A percentile compares a stretch with the other conserved stretches of the same genome.
Evolutionary conservation across 2,113 vertebrate species (phyloP).

Genomic region (Chaenogobius annularis): DNA sequence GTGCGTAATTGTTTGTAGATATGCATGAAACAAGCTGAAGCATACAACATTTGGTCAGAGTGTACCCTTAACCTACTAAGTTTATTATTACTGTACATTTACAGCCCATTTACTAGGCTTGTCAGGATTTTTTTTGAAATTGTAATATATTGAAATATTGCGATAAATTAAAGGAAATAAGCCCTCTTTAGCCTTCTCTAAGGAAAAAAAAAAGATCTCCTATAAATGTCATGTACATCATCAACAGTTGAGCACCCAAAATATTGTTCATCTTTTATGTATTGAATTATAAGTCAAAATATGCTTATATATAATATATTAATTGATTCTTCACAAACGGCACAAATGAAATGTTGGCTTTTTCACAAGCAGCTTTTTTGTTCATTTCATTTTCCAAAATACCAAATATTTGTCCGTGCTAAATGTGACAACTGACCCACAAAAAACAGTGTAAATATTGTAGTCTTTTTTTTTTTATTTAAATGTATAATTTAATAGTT

Average conservation of each 20-base stretch:
- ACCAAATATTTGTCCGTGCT: constrained; percentile 29
- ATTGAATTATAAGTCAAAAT: neutral
- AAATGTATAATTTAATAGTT: constrained; percentile 12
- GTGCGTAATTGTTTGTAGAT: neutral
- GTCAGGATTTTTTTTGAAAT: neutral
- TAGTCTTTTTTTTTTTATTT: neutral
- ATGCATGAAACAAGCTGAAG: neutral
- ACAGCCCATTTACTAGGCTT: neutral
- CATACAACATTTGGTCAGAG: neutral
- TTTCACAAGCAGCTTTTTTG: constrained; percentile 13
- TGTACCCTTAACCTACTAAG: neutral
- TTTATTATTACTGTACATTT: neutral
- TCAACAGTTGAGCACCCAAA: no score
- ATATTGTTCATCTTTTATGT: no score
- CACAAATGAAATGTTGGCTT: neutral
- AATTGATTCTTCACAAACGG: neutral
- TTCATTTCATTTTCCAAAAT: neutral
- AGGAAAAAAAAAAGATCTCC: no score
- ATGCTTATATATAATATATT: no score
- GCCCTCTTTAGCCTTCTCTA: no score
- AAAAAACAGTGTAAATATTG: constrained; percentile 20
- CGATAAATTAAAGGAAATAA: no score
- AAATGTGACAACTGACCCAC: constrained; percentile 40
- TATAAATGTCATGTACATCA: no score
- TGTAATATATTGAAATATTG: no score